A percentile compares a stretch with the other conserved stretches of the same genome.
Evolutionary conservation across 2,888 invertebrate genomes (phyloP).

Genomic region (Gari tellinella): DNA sequence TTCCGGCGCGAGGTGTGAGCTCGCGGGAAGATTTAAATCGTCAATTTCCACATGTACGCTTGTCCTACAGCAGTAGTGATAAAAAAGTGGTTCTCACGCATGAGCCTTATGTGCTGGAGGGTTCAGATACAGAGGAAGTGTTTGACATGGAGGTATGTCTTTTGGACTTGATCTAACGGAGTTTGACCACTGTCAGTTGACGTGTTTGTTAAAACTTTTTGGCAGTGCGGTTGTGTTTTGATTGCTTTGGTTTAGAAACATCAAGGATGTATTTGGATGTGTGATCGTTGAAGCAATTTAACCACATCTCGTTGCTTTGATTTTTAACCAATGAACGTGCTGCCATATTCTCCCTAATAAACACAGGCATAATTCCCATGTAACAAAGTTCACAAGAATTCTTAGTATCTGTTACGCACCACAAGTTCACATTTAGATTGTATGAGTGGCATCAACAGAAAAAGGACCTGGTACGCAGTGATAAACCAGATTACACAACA

Average conservation of each 20-base stretch:
- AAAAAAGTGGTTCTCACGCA: conserved; percentile 66
- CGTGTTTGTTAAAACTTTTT: background rate
- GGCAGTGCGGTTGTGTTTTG: background rate
- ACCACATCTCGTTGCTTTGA: too few relatives aligned
- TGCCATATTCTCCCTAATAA: too few relatives aligned
- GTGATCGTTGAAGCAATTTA: too few relatives aligned
- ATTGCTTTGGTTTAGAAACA: background rate
- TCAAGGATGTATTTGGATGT: too few relatives aligned
- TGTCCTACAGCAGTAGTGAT: conserved; percentile 71
- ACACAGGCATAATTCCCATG: too few relatives aligned
- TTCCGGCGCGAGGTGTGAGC: conserved; percentile 57
- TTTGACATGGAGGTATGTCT: conserved; percentile 68
- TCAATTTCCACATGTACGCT: conserved; percentile 71
- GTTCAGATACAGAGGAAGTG: conserved; percentile 65
- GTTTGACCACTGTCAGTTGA: background rate
- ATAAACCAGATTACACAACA: too few relatives aligned
- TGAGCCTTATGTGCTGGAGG: conserved; percentile 64
- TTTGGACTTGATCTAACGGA: background rate
- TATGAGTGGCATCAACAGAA: too few relatives aligned
- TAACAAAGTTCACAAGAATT: too few relatives aligned
- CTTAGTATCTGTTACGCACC: too few relatives aligned
- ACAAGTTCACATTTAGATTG: too few relatives aligned
- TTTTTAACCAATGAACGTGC: too few relatives aligned
- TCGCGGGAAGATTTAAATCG: conserved; percentile 65
- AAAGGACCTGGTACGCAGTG: too few relatives aligned